Base-by-base conservation (phyloP, 2,113 vertebrate species). In the Rhynchopsitta pachyrhyncha region DNA sequence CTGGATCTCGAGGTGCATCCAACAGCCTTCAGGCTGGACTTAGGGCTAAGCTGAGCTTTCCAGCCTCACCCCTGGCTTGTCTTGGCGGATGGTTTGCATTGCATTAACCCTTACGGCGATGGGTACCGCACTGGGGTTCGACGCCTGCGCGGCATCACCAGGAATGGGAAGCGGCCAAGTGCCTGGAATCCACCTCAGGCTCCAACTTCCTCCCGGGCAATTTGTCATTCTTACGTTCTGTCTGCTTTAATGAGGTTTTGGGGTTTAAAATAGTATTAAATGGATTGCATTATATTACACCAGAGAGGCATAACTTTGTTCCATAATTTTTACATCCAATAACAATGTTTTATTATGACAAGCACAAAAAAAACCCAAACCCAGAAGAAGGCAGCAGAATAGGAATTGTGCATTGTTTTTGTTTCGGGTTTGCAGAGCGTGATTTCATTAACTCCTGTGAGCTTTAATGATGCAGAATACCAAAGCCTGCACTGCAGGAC, bases 181-280 rank as follows among this genome's bases (percentile, higher is more conserved):
- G 76, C 91, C 67, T 29, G 14, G 50, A 82, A 78, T 28, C 37
- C 86, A 23, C 80, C 95, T 80, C 15, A 2, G 17, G 28, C 80
- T 93, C 76, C 71, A 14, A 22, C 71, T 62, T 92, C 73, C 62
- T 78, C 25, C 60, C 59, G 83, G 25, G 52, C 41, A 29, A 88
- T 97, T 97, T 93, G 93, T 97, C 97, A 94, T 86, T 47, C 84
- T 62, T 93, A 52, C 57, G 25, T 96, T 88, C 92, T 94, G 70
- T 77, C 33, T 92, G 80, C 89, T 93, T 94, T 97, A 96, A 97
- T 86, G 90, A 92, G 92, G 80, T 95, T 97, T 97, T 88, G n/a
- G 92, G 76, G 59, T 97, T 97, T 96, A 96, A 97, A 97, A 96
- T 97, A 97, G 96, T 96, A 96, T 93, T 95, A 92, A 96, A 92